Conservation (phyloP, 2,797 vertebrate genomes). For the Balearica regulorum region DNA sequence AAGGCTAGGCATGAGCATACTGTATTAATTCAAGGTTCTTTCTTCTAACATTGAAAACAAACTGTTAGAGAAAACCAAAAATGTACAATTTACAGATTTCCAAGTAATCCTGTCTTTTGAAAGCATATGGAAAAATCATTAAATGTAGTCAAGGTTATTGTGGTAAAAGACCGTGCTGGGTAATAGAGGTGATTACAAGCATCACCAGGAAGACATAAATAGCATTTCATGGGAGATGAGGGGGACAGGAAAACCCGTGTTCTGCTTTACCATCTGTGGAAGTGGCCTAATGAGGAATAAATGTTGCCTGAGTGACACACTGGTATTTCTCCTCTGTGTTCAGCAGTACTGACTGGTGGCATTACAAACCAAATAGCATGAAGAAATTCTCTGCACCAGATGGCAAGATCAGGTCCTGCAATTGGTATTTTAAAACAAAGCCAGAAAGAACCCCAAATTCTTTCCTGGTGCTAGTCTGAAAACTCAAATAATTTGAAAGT, state of each 20-base stretch:
- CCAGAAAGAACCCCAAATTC: neutral
- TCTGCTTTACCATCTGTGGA: neutral
- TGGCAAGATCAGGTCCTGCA: neutral
- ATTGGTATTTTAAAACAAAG: neutral
- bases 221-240: neutral
- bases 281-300: neutral
- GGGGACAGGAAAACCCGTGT: neutral
- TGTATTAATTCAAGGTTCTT: neutral
- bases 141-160: neutral
- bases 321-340: neutral
- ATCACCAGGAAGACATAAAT: neutral
- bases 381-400: neutral
- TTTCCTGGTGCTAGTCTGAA: neutral
- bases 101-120: neutral
- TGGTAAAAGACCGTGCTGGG: neutral
- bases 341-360: neutral
- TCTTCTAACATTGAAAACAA: neutral
- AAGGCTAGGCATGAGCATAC: neutral
- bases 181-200: neutral
- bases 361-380: neutral
- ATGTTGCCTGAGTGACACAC: neutral
- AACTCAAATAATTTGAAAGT: neutral
- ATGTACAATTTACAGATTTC: neutral
- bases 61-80: neutral
- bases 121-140: neutral